Percentiles rank a stretch among this genome's conserved stretches.
phyloP scores from a whole-genome alignment of 2,888 invertebrate species.

The Hedychridium roseum region DNA sequence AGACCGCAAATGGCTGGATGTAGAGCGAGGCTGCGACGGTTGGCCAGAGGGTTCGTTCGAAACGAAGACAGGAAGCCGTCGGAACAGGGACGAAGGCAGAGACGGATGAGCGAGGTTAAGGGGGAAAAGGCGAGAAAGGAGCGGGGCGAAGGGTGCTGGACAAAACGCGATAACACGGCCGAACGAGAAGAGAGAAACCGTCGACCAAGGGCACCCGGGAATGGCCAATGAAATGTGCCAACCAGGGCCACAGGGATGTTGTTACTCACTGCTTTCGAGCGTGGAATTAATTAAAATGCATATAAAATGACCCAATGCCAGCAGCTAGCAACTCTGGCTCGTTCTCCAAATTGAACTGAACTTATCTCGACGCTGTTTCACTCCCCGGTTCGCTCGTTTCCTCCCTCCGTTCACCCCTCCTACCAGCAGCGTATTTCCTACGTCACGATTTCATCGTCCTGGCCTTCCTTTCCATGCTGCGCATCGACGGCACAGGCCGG shows the following conservation, averaged over 20 bases:
- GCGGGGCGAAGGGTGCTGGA: conserved; percentile 11
- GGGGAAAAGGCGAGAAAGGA: conserved; percentile 11
- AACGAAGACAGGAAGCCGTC: conserved; percentile 7
- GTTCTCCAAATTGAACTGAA: conserved; percentile 47
- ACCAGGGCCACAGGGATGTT: conserved; percentile 34
- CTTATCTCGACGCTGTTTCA: too few species aligned
- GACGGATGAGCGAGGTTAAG: conserved; percentile 8
- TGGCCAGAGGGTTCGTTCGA: too few species aligned
- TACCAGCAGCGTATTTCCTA: too few species aligned
- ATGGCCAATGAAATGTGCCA: conserved; percentile 40
- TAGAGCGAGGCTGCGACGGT: conserved; percentile 20
- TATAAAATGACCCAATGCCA: conserved; percentile 47
- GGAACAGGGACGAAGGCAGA: conserved; percentile 10
- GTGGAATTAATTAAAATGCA: conserved; percentile 56
- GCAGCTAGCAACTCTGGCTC: conserved; percentile 18
- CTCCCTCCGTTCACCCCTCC: too few species aligned
- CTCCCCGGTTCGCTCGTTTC: too few species aligned
- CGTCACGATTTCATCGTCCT: too few species aligned
- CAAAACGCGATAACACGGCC: conserved; percentile 18
- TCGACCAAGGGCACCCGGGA: too few species aligned
- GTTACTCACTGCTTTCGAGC: conserved; percentile 43
- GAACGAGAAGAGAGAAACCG: too few species aligned
- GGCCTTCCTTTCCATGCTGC: too few species aligned
- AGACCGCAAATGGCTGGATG: conserved; percentile 43
- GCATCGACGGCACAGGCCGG: too few species aligned